These are phyloP conservation scores for Plotosus lineatus DNA, from an alignment of 2,113 vertebrate genomes.

Conservation along the genomic window DNA sequence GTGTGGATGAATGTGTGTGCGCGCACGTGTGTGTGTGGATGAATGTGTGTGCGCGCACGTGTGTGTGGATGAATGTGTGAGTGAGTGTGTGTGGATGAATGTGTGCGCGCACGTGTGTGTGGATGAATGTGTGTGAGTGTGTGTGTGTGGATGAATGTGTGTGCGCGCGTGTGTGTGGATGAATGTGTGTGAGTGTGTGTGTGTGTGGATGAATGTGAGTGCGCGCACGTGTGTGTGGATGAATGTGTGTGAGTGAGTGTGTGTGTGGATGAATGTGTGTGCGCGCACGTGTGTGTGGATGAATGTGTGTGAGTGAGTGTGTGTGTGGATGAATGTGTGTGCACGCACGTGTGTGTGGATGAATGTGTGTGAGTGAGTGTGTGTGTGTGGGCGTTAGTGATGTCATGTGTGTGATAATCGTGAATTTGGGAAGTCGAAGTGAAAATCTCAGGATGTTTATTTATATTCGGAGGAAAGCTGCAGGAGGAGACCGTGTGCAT, in stretches of 20 bases:
- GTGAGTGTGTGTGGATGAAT: too few relatives aligned
- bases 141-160: too few relatives aligned
- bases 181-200: too few relatives aligned
- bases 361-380: not conserved
- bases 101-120: too few relatives aligned
- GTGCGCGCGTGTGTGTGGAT: too few relatives aligned
- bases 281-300: too few relatives aligned
- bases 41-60: too few relatives aligned
- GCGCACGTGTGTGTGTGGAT: too few relatives aligned
- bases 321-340: not conserved
- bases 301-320: not conserved
- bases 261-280: not conserved
- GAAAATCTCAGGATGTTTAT: not conserved
- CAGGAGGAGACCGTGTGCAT: not conserved
- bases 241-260: not conserved
- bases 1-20: too few relatives aligned
- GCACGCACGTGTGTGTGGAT: not conserved
- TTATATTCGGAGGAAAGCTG: not conserved
- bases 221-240: not conserved
- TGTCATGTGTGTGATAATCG: not conserved
- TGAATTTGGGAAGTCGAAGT: slow-evolving; percentile 1
- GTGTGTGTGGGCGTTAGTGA: not conserved
- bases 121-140: too few relatives aligned
- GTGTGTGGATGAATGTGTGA: too few relatives aligned
- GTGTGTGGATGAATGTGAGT: too few relatives aligned